Base-by-base conservation (phyloP, 2,888 invertebrate genomes). In the Sialis fuliginosa region DNA sequence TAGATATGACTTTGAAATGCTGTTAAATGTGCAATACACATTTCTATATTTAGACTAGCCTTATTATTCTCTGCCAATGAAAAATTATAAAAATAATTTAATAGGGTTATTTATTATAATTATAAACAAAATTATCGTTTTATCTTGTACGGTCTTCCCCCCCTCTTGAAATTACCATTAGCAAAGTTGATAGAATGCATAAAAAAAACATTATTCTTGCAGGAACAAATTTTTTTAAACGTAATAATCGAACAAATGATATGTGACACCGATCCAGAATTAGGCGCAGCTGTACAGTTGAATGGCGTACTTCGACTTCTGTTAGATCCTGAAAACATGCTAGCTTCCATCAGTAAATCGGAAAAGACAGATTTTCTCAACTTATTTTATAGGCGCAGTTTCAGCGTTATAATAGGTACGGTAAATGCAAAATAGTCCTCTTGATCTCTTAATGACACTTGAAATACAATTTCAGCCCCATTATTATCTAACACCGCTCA, bases 221-320 rank as follows among this genome's bases (percentile, higher is more conserved):
- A 95, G 86, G 93, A 96, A 62, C 89, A 93, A 62, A 83, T 96
- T 74, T 70, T 92, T 56, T 70, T 96, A 55, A 98, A 98, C 65
- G 88, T 96, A 63, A 87, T 98, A 59, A 95, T 99, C 66, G 90
- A 93, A 68, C 96, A 98, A 74, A 90, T 99, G 83, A 81, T 97
- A 51, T 85, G 86, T 58, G 98, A 99, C 67, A 79, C 81, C 49
- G 98, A 99, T 68, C 90, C 93, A 49, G 98, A 98, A 70, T 69
- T 98, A 55, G 96, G 96, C 50, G 92, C 93, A 56, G 97, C 97
- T 48, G 91, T 96, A 55, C 96, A 96, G 70, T 73, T 99, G 52
- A 91, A 92, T 77, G 91, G 93, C 48, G 91, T 97, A 46, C 70
- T 97, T 37, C 80, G 92, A 60, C 79, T 95, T 55, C 71, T 97